Base-by-base conservation (phyloP, 2,113 vertebrate genomes). In the Carassius gibelio region DNA sequence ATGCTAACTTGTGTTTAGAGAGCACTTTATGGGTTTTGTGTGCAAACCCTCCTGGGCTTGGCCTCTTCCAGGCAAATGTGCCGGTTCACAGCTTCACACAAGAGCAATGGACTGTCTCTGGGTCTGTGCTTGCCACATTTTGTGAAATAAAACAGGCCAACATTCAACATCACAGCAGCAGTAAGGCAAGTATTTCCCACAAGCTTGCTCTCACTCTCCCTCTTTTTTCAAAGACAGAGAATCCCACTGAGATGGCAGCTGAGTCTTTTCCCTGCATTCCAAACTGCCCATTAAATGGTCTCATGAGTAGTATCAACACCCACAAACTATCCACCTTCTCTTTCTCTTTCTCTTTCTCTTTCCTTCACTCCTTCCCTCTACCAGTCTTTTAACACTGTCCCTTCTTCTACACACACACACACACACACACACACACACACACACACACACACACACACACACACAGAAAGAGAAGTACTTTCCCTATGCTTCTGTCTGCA, bases 241-340 rank as follows among this genome's bases (percentile, higher is more conserved):
- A 90, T 93, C 85, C 89, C 89, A 88, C 81, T 50, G 89, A 92
- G 85, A 75, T 88, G 89, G 88, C 57, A 87, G 86, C 57, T 59
- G 87, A 75, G 85, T 81, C 85, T 77, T 92, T 88, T 81, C 23
- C 48, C 91, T 69, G 86, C 92, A 93, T 93, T 92, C 91, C 91
- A 88, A 87, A 83, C 90, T 92, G 91, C 88, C 91, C 88, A 88
- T 93, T 92, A 94, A 91, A 86, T 88, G 90, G 88, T 89, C 80
- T 92, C 90, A 92, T 50, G 91, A 87, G 89, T 90, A 91, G 85
- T 83, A 90, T 91, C 90, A 89, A 87, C 88, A 82, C 88, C 87
- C 85, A 87, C 87, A 87, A 78, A 74, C 81, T 71, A 57, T 71
- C 57, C 34, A 48, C 26, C 61, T 75, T 38, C 69, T 52, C 50